These are phyloP conservation scores for Pipa parva DNA, from an alignment of 2,113 vertebrate genomes.

Conservation along the genomic window DNA sequence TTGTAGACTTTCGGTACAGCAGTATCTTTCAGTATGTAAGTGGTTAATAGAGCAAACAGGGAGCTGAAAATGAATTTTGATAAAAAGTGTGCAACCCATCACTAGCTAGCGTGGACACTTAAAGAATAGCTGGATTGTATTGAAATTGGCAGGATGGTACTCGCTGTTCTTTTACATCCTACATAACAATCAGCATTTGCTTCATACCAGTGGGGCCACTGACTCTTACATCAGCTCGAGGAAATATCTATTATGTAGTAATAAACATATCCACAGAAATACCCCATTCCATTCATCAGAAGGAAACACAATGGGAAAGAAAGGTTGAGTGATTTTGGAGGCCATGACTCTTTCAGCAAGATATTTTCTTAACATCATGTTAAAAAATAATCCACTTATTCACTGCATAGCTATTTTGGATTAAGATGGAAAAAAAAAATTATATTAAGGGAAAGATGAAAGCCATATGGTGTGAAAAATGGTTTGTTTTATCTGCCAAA, in stretches of 20 bases:
- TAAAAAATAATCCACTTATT: background rate
- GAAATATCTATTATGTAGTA: background rate
- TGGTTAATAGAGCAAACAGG: constrained; percentile 20
- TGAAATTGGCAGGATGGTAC: constrained; percentile 29
- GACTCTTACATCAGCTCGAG: constrained; percentile 8
- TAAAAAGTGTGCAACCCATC: constrained; percentile 14
- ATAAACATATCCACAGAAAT: background rate
- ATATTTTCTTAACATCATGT: background rate
- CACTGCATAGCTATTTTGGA: constrained; percentile 1
- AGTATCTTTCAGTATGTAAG: too few relatives aligned
- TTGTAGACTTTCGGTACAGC: too few relatives aligned
- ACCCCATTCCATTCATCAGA: background rate
- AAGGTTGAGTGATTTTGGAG: background rate
- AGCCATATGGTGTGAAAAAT: constrained; percentile 17
- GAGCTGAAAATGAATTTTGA: background rate
- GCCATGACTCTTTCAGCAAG: background rate
- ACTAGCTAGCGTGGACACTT: constrained; percentile 12
- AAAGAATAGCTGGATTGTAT: constrained; percentile 20
- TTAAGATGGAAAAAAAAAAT: constrained; percentile 25
- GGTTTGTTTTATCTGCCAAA: constrained; percentile 16
- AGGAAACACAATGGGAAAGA: too few relatives aligned
- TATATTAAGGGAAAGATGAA: constrained; percentile 9
- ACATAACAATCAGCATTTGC: constrained; percentile 28
- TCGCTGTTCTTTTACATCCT: constrained; percentile 20
- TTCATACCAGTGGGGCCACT: background rate